phyloP scores from a whole-genome alignment of 2,113 vertebrate genomes.

The Hyla sarda region DNA sequence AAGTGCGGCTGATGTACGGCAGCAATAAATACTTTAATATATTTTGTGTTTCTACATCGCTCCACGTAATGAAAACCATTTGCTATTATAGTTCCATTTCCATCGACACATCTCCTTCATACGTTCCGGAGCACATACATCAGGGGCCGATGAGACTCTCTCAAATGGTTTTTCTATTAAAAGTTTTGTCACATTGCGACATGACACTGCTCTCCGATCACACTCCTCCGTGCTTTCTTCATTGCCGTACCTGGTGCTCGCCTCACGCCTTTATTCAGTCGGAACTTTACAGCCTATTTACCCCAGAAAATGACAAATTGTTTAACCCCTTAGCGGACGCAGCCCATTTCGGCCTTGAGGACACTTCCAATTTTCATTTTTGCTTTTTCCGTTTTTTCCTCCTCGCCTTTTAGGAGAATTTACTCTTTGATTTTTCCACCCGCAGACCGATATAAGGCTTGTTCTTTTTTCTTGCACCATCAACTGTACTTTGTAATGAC shows the following conservation, averaged over 20 bases:
- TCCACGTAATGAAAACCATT: slow-evolving; percentile 28
- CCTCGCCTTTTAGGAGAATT: no score
- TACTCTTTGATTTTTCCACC: no score
- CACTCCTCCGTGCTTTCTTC: not conserved
- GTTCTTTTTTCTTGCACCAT: no score
- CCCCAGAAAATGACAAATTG: no score
- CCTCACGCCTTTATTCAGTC: not conserved
- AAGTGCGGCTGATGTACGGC: slow-evolving; percentile 25
- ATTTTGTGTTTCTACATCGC: slow-evolving; percentile 12
- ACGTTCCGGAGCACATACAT: not conserved
- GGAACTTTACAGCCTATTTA: not conserved
- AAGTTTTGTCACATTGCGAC: slow-evolving; percentile 13
- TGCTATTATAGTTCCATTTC: slow-evolving; percentile 37
- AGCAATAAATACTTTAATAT: slow-evolving; percentile 24
- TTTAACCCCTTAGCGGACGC: no score
- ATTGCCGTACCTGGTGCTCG: not conserved
- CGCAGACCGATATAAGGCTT: no score
- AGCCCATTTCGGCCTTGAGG: no score
- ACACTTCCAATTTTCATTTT: no score
- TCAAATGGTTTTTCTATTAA: slow-evolving; percentile 40
- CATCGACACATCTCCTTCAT: not conserved
- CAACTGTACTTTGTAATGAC: no score
- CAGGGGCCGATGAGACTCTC: slow-evolving; percentile 8
- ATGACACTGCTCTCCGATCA: not conserved
- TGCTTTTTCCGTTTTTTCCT: no score